Base-by-base conservation (phyloP, 2,113 vertebrate genomes). In the Forbesichthys papilliferus region DNA sequence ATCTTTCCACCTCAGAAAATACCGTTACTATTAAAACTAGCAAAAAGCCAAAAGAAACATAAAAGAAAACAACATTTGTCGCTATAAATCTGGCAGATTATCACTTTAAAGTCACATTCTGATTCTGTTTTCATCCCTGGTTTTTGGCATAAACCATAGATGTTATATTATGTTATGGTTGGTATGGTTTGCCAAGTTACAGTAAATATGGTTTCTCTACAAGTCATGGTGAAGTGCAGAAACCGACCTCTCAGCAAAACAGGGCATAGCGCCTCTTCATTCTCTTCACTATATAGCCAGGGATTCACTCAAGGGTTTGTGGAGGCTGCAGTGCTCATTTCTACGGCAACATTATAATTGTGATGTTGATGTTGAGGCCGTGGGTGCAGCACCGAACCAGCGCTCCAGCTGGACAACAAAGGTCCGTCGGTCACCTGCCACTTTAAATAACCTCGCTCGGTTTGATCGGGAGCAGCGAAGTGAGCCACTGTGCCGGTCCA, bases 261-360 rank as follows among this genome's bases (percentile, higher is more conserved):
- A 53, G 14, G 9, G 11, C 48, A 64, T 9, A 64, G 9, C 5
- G 68, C 34, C 52, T 63, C 13, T 47, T 58, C 52, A 78, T 73
- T 48, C 56, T 80, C 51, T 74, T 73, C 55, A 8, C 71, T 13
- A 27, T 27, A 27, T 27, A 48, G 63, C 36, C 48, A 75, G 77
- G 48, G 27, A 62, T 55, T 79, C 55, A 74, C 59, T 59, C 71
- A 82, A 81, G 60, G 6, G 68, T 83, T 85, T 85, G 74, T 83
- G 80, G 73, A 82, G 83, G 59, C 71, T 0, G 0, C 2, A 56
- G 69, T 62, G 71, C 3, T 62, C 36, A 48, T 62, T 70, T 42
- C 36, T 42, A 42, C 0, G 5, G 5, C 13, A 61, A n/a, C 11
- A 27, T 54, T 60, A 66, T 9, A 4, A 1, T 48, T 62, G 3